phyloP scores from a whole-genome alignment of 2,888 invertebrate genomes.

The Drosophila acutilabella region DNA sequence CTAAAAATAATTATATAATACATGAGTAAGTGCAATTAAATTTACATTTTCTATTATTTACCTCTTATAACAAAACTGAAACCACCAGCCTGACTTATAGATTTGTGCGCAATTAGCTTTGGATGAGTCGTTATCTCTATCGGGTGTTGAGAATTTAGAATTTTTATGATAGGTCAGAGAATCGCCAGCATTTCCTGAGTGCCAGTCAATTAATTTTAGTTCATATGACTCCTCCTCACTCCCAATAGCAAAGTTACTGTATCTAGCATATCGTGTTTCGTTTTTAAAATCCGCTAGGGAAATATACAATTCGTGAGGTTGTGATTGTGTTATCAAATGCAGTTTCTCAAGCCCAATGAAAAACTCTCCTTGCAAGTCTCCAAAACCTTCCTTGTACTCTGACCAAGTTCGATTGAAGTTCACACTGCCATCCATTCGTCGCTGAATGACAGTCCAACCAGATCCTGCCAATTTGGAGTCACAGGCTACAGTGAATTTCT shows the following conservation, averaged over 20 bases:
- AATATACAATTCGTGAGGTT: constrained; percentile 87
- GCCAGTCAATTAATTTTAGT: constrained; percentile 88
- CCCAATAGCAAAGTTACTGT: constrained; percentile 88
- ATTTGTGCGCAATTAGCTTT: constrained; percentile 87
- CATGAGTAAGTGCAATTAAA: neutral
- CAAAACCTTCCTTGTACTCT: constrained; percentile 89
- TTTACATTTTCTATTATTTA: constrained; percentile 53
- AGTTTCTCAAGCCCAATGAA: constrained; percentile 89
- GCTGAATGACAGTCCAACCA: constrained; percentile 89
- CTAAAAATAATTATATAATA: constrained; percentile 74
- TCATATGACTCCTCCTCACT: constrained; percentile 88
- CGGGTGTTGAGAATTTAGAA: constrained; percentile 88
- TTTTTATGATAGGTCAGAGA: constrained; percentile 88
- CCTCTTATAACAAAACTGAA: constrained; percentile 88
- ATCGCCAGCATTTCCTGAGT: constrained; percentile 88
- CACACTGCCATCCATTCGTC: constrained; percentile 88
- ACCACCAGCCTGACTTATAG: constrained; percentile 91
- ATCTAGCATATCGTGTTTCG: constrained; percentile 87
- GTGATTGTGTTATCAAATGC: constrained; percentile 83
- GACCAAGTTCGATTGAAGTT: constrained; percentile 88
- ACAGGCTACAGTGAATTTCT: constrained; percentile 86
- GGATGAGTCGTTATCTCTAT: constrained; percentile 87
- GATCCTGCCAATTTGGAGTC: constrained; percentile 84
- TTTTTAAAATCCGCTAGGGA: constrained; percentile 87
- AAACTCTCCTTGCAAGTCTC: constrained; percentile 89